Conservation (phyloP, 2,888 invertebrate genomes). For the Acanthosepion esculentum region DNA sequence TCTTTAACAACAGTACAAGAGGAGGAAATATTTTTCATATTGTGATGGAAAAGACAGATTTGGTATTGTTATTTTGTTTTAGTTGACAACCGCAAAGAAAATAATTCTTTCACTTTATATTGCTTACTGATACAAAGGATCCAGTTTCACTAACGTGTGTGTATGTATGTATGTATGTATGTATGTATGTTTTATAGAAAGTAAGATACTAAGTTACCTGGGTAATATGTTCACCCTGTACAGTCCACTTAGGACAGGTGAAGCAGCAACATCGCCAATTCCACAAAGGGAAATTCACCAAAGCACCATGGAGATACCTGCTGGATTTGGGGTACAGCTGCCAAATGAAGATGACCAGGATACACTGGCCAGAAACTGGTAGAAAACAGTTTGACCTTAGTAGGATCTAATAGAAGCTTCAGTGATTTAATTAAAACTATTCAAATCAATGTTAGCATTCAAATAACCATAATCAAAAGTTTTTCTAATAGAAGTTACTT, state of each 20-base stretch:
- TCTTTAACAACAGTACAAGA: no score
- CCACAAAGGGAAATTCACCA: neutral
- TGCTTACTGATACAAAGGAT: neutral
- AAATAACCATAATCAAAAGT: neutral
- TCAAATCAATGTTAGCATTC: neutral
- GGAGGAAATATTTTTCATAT: no score
- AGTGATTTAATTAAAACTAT: neutral
- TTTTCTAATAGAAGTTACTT: no score
- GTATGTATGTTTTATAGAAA: neutral
- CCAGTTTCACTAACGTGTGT: neutral
- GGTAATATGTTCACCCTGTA: neutral
- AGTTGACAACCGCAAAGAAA: no score
- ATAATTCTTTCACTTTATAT: neutral
- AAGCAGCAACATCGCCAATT: neutral
- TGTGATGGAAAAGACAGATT: no score
- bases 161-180: neutral
- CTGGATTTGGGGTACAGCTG: neutral
- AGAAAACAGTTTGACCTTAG: neutral
- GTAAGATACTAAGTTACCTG: slow-evolving; percentile 33
- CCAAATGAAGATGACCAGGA: neutral
- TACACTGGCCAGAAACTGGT: neutral
- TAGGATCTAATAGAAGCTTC: neutral
- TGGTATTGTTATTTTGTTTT: no score
- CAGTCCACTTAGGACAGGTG: neutral
- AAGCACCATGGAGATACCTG: neutral